Conservation (phyloP, 2,797 vertebrate genomes). For the Tachyglossus aculeatus region DNA sequence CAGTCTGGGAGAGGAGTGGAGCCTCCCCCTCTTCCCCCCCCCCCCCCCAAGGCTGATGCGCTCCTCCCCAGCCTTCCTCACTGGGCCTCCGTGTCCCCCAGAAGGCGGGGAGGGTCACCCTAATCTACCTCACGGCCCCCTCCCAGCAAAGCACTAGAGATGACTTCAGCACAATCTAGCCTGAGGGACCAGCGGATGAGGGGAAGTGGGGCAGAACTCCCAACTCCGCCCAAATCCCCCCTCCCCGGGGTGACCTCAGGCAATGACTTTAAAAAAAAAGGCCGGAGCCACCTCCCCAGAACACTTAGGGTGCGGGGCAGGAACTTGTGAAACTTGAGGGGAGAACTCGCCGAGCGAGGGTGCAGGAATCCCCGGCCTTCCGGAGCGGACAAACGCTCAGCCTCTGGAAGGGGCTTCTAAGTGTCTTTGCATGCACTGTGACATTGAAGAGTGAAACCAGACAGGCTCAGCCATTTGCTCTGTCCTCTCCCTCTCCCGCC, state of each 20-base stretch:
- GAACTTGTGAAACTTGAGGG: background rate
- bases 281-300: background rate
- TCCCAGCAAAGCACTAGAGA: no score
- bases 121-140: no score
- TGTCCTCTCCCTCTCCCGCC: background rate
- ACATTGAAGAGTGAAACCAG: background rate
- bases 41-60: no score
- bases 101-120: background rate
- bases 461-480: background rate
- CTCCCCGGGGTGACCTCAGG: no score
- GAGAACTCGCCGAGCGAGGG: background rate
- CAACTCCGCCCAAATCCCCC: background rate
- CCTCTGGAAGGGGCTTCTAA: conserved; percentile 20
- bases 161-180: no score
- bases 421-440: conserved; percentile 9
- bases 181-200: no score
- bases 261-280: background rate
- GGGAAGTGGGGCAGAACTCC: background rate
- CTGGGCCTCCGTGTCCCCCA: background rate
- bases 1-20: no score
- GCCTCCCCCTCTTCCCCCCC: no score
- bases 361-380: no score
- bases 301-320: background rate
- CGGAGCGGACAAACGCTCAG: no score
- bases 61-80: conserved; percentile 58